Percentiles rank a stretch among this genome's conserved stretches.
phyloP scores from a whole-genome alignment of 2,113 vertebrate species.

The Nothobranchius furzeri region DNA sequence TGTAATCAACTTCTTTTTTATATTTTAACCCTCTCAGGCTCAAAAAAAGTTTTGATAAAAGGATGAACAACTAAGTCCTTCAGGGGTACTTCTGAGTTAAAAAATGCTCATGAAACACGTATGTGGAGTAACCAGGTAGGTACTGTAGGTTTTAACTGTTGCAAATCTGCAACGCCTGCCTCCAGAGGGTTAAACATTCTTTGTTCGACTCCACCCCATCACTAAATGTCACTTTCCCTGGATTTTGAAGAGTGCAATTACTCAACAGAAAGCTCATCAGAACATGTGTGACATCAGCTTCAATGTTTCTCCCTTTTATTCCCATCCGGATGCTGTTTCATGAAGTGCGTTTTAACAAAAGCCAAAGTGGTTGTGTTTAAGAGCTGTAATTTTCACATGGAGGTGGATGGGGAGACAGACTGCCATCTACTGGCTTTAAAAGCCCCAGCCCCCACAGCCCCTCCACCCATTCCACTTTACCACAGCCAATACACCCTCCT shows the following conservation, averaged over 20 bases:
- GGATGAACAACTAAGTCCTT: no score
- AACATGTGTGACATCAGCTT: background rate
- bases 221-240: conserved; percentile 9
- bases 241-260: conserved; percentile 5
- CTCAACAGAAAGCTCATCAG: background rate
- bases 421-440: conserved; percentile 73
- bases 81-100: no score
- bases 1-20: background rate
- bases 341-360: conserved; percentile 32
- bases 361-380: conserved; percentile 21
- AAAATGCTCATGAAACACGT: no score
- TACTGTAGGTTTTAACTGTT: no score
- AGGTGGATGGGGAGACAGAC: conserved; percentile 54
- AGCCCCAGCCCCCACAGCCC: background rate
- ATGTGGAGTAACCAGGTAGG: no score
- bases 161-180: no score
- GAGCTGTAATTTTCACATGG: conserved; percentile 35
- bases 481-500: background rate
- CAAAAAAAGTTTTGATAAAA: no score
- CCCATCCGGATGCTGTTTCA: background rate
- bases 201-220: background rate
- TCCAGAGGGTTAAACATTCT: background rate
- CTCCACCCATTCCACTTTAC: background rate
- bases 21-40: background rate
- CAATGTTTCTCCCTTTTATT: conserved; percentile 11